Conservation (phyloP, 2,888 invertebrate genomes). For the Dasypogon diadema region DNA sequence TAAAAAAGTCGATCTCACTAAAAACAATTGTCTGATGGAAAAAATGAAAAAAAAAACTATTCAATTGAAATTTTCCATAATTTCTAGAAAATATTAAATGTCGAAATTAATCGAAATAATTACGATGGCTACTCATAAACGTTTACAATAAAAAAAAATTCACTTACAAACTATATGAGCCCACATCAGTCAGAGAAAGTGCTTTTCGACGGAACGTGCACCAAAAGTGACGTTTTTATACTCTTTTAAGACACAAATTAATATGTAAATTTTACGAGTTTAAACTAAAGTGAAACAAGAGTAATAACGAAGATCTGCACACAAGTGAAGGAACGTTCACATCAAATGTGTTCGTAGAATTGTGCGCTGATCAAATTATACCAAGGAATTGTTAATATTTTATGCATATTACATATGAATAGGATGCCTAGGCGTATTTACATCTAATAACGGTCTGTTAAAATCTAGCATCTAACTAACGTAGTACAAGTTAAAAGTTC, state of each 20-base stretch:
- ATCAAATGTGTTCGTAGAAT: neutral
- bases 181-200: constrained; percentile 3
- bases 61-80: no score
- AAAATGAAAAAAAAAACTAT: no score
- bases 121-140: neutral
- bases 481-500: neutral
- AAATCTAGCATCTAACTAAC: neutral
- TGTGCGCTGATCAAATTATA: no score
- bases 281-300: neutral
- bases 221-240: neutral
- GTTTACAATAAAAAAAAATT: constrained; percentile 4
- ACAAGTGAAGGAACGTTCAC: neutral
- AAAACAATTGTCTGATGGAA: no score
- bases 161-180: constrained; percentile 22
- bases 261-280: neutral
- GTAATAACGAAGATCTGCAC: no score
- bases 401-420: no score
- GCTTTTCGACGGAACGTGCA: neutral
- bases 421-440: neutral
- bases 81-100: no score
- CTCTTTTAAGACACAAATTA: neutral
- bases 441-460: neutral
- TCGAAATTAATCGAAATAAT: neutral
- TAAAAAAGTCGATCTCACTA: no score
- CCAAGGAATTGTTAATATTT: no score